Evolutionary conservation across 1,140 invertebrate genomes (phyloP).

Genomic region (Drosophila nigrodunni): DNA sequence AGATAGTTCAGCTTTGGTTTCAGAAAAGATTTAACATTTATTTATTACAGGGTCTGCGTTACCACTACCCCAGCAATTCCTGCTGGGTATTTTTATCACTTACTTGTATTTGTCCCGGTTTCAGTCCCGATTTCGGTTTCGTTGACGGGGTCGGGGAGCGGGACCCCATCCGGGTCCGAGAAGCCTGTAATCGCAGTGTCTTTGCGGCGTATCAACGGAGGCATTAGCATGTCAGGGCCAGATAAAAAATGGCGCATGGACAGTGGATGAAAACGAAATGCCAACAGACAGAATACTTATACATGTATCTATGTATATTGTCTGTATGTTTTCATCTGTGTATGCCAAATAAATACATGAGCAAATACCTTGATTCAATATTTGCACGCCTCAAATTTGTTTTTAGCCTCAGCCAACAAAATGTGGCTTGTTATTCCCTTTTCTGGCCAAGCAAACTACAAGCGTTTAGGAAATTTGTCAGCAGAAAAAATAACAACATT

Average conservation of each 20-base stretch:
- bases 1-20: no score
- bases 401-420: conserved; percentile 5
- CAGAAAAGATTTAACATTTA: no score
- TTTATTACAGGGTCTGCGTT: no score
- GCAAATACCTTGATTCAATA: conserved; percentile 34
- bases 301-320: background rate
- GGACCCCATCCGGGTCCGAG: conserved; percentile 18
- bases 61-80: no score
- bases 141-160: background rate
- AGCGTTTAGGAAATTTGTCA: conserved; percentile 1
- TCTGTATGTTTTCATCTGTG: conserved; percentile 4
- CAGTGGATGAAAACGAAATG: conserved; percentile 26
- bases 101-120: background rate
- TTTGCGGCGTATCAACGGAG: conserved; percentile 53
- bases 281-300: background rate
- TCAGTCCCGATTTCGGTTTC: background rate
- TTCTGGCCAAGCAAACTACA: background rate
- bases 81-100: conserved; percentile 10
- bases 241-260: conserved; percentile 52
- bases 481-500: background rate
- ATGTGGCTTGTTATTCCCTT: background rate
- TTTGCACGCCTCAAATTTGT: conserved; percentile 34
- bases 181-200: conserved; percentile 41
- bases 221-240: conserved; percentile 60
- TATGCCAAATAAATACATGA: conserved; percentile 24